Conservation (phyloP, 2,888 invertebrate genomes). For the Syrphus vitripennis region DNA sequence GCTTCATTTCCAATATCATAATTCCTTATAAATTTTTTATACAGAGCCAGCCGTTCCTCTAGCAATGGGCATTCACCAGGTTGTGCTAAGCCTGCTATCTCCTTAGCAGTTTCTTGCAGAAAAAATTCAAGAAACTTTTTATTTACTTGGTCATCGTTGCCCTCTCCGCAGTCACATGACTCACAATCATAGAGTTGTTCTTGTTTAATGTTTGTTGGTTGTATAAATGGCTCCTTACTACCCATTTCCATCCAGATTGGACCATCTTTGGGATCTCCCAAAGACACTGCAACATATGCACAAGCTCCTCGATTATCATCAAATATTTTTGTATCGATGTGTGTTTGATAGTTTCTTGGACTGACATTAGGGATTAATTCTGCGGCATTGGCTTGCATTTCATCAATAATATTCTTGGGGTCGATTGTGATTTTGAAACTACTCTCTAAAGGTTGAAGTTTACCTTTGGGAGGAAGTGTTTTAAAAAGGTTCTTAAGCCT, state of each 20-base stretch:
- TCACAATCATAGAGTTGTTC: background rate
- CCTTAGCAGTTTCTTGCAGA: constrained; percentile 73
- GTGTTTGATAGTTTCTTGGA: constrained; percentile 49
- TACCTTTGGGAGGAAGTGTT: constrained; percentile 19
- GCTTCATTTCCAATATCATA: constrained; percentile 52
- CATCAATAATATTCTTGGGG: background rate
- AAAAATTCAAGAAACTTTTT: constrained; percentile 31
- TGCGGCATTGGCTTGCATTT: constrained; percentile 28
- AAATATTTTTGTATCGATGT: constrained; percentile 72
- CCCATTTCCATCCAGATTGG: constrained; percentile 70
- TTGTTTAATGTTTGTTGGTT: background rate
- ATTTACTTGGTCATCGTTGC: constrained; percentile 26
- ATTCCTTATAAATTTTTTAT: constrained; percentile 72
- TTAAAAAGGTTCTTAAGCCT: constrained; percentile 14
- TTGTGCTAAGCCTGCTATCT: constrained; percentile 74
- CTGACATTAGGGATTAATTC: constrained; percentile 1
- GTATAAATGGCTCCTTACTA: background rate
- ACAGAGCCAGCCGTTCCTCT: constrained; percentile 75
- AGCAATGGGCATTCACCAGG: constrained; percentile 73
- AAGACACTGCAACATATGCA: constrained; percentile 73
- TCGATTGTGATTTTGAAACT: constrained; percentile 19
- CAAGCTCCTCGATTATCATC: constrained; percentile 73
- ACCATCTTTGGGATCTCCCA: constrained; percentile 68
- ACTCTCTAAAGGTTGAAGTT: background rate
- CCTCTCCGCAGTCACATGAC: background rate